phyloP scores from a whole-genome alignment of 2,797 vertebrate species.

The Agapornis canus region DNA sequence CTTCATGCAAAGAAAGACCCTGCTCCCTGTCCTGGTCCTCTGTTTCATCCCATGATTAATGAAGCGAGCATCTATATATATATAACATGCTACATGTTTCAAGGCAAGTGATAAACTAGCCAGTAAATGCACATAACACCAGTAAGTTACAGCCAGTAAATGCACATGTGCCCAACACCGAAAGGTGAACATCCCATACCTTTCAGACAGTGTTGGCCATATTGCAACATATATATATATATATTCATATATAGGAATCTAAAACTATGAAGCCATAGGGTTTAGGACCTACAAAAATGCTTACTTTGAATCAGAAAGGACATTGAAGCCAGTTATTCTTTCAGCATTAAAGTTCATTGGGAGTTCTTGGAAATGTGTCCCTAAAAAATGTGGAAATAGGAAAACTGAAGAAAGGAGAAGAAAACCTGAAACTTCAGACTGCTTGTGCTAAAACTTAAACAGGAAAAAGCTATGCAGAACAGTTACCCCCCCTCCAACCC shows the following conservation, averaged over 20 bases:
- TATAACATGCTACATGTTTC: not conserved
- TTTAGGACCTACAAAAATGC: not conserved
- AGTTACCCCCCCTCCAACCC: not conserved
- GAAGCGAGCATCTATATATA: not conserved
- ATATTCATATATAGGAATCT: not conserved
- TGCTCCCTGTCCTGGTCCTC: not conserved
- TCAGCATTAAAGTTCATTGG: not conserved
- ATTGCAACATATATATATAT: no score
- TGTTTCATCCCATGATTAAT: not conserved
- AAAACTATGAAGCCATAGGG: not conserved
- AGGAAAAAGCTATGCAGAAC: not conserved
- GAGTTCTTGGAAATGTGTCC: not conserved
- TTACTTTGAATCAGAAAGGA: not conserved
- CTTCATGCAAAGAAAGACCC: conserved; percentile 1
- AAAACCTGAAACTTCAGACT: not conserved
- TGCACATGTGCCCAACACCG: not conserved
- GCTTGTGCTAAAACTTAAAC: not conserved
- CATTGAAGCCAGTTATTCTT: not conserved
- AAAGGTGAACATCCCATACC: not conserved
- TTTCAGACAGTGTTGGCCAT: not conserved
- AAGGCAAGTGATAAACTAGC: conserved; percentile 12
- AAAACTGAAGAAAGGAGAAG: not conserved
- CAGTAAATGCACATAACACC: not conserved
- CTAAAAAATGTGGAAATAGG: not conserved
- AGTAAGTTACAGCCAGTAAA: not conserved